Conservation (phyloP, 2,797 vertebrate genomes). For the Poeciliopsis gracilis region DNA sequence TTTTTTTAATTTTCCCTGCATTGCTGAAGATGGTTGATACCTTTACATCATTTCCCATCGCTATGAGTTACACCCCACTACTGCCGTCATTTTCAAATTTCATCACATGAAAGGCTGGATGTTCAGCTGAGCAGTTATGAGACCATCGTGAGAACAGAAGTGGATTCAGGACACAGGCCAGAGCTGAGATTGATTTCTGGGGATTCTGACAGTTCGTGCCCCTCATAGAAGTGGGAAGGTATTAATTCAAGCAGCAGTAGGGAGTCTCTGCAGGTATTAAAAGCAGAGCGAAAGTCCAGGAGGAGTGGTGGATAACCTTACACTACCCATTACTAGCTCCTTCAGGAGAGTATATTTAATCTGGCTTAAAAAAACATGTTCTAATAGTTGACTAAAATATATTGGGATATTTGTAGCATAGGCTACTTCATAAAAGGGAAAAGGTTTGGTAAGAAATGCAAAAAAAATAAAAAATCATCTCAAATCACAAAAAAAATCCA, state of each 20-base stretch:
- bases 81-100: neutral
- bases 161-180: neutral
- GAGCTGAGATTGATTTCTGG: neutral
- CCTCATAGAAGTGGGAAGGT: neutral
- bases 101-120: neutral
- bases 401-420: neutral
- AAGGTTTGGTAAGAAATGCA: neutral
- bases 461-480: neutral
- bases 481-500: neutral
- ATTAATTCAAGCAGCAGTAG: neutral
- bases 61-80: neutral
- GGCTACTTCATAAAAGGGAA: neutral
- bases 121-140: neutral
- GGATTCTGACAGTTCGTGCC: neutral
- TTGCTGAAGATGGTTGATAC: neutral
- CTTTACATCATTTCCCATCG: neutral
- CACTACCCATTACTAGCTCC: neutral
- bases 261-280: neutral
- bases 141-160: neutral
- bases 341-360: neutral
- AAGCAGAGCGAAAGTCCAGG: neutral
- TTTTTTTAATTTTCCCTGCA: neutral
- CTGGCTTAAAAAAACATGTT: neutral
- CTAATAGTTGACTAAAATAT: neutral
- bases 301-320: neutral